Conservation (phyloP, 2,797 vertebrate species). For the Tragopan temminckii region DNA sequence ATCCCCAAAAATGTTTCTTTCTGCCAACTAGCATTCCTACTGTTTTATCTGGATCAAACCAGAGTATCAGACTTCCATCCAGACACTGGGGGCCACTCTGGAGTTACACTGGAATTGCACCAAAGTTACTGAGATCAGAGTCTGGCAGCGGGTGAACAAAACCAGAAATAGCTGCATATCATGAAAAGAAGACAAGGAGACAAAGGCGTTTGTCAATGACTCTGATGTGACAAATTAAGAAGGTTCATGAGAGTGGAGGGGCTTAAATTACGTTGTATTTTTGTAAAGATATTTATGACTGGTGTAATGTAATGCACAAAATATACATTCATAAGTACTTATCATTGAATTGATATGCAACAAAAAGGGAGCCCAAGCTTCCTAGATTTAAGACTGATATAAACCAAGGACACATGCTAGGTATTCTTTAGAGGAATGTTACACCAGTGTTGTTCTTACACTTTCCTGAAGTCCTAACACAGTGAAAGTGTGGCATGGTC, state of each 20-base stretch:
- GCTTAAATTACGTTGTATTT: not conserved
- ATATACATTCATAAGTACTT: not conserved
- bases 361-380: not conserved
- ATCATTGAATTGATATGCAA: not conserved
- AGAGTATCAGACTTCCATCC: slow-evolving; percentile 42
- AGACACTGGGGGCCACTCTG: slow-evolving; percentile 66
- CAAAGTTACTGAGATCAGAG: slow-evolving; percentile 62
- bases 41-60: slow-evolving; percentile 64
- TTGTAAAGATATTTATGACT: not conserved
- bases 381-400: not conserved
- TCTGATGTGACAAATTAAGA: slow-evolving; percentile 10
- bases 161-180: slow-evolving; percentile 44
- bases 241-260: not conserved
- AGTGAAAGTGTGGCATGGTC: not conserved
- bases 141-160: slow-evolving; percentile 55
- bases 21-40: slow-evolving; percentile 65
- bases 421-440: slow-evolving; percentile 10
- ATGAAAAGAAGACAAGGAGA: slow-evolving; percentile 51
- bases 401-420: not conserved
- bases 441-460: not conserved
- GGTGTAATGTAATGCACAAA: not conserved
- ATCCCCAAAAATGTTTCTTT: slow-evolving; percentile 55
- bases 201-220: slow-evolving; percentile 37
- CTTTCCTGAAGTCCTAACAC: not conserved
- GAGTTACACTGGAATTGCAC: slow-evolving; percentile 55